Evolutionary conservation across 92 coral and sea anemone genomes (phyloP), one percentile per base, ranked within the genome.

Genomic region (Ricordea florida): DNA sequence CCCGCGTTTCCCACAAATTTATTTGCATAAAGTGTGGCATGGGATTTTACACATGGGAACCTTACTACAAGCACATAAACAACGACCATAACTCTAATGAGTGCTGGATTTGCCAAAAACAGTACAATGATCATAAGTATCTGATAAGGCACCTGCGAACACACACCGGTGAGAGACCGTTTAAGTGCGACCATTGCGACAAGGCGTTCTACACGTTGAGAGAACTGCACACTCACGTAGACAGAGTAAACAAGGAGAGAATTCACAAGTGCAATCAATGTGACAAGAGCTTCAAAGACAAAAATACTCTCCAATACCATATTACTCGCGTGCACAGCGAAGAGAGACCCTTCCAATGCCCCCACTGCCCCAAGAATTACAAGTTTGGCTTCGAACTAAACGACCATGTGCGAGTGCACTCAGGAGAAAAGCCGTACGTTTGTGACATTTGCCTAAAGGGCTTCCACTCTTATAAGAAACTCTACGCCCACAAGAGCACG

Each of bases 81-180:
- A n/a, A n/a, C n/a, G n/a, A n/a, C n/a, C n/a, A n/a, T n/a, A n/a
- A n/a, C n/a, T n/a, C n/a, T n/a, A n/a, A n/a, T n/a, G n/a, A n/a
- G n/a, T 63, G 53, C 70, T 63, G 70, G 70, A 27, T 63, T 63
- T 63, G 53, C 55, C 37, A 63, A 8, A 63, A 42, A 41, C 14
- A 10, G 6, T 2, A 40, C 2, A 1, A 24, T 6, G 2, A 36
- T 8, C 4, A 6, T 0, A 25, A 0, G 1, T 21, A n/a, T 29
- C 8, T 63, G 32, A 16, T 16, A 23, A 42, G 70, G 27, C 70
- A 63, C 53, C 28, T 63, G 13, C 36, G 29, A 13, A 18, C 45
- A 0, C 81, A 74, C 49, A 61, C 71, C 2, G 62, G 72, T 6
- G 81, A 74, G 38, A 73, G 23, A 35, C 47, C 53, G 20, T 48